Evolutionary conservation across 2,113 vertebrate species (phyloP).

Genomic region (Alexandromys fortis): DNA sequence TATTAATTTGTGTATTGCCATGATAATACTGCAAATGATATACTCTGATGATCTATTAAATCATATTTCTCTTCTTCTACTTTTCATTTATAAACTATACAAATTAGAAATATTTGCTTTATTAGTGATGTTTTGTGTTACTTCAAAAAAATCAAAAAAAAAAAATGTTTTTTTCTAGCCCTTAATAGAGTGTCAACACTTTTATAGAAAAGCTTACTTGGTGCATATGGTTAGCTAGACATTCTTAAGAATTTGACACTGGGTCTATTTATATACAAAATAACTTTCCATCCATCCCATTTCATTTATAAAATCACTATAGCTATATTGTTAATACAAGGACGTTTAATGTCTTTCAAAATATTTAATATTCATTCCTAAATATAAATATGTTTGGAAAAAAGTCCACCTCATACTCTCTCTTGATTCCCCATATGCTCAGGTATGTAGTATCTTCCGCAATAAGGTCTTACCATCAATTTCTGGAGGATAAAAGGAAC

Average conservation of each 20-base stretch:
- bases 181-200: not conserved
- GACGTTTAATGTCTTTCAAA: not conserved
- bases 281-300: not conserved
- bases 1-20: no score
- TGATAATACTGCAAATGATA: not conserved
- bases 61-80: not conserved
- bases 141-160: not conserved
- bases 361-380: not conserved
- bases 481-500: not conserved
- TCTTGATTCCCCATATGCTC: not conserved
- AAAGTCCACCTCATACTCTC: not conserved
- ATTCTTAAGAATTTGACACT: not conserved
- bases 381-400: not conserved
- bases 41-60: not conserved
- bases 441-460: not conserved
- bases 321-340: slow-evolving; percentile 59
- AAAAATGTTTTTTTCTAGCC: slow-evolving; percentile 18
- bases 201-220: not conserved
- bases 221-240: not conserved
- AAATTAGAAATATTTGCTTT: slow-evolving; percentile 1
- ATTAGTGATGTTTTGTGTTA: not conserved
- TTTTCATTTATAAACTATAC: not conserved
- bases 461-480: not conserved
- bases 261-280: not conserved
- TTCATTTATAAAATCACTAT: slow-evolving; percentile 43